These are phyloP conservation scores for Heterotilapia buettikoferi DNA, from an alignment of 2,113 vertebrate genomes.

Conservation along the genomic window DNA sequence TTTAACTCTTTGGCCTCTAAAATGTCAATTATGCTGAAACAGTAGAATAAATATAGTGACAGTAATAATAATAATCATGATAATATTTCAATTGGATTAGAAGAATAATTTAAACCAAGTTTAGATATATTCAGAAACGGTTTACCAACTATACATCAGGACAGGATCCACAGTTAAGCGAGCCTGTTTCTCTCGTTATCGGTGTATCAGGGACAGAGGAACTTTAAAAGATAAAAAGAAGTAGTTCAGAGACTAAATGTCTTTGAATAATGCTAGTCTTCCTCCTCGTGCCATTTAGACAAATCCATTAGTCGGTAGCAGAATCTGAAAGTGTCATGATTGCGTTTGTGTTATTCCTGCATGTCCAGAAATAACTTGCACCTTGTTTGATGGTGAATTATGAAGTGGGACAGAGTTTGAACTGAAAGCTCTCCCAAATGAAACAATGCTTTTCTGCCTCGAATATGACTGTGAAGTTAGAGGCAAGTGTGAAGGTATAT, in stretches of 20 bases:
- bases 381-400: slow-evolving; percentile 45
- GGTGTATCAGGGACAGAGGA: not conserved
- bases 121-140: not conserved
- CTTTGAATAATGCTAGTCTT: not conserved
- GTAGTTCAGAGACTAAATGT: not conserved
- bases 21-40: not conserved
- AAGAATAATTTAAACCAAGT: not conserved
- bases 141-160: not conserved
- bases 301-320: slow-evolving; percentile 26
- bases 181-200: not conserved
- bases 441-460: slow-evolving; percentile 24
- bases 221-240: not conserved
- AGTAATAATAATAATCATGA: not conserved
- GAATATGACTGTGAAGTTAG: slow-evolving; percentile 20
- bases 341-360: slow-evolving; percentile 6
- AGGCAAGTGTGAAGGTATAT: not conserved
- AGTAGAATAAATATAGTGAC: not conserved
- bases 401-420: slow-evolving; percentile 33
- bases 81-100: not conserved
- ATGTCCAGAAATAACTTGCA: slow-evolving; percentile 52
- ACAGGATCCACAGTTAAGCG: not conserved
- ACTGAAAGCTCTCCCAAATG: slow-evolving; percentile 22
- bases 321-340: slow-evolving; percentile 27
- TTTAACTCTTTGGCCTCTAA: not conserved
- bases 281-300: slow-evolving; percentile 5